Conservation (phyloP, 37 sponge, comb jelly and placozoan species). For the Ephydatia muelleri region DNA sequence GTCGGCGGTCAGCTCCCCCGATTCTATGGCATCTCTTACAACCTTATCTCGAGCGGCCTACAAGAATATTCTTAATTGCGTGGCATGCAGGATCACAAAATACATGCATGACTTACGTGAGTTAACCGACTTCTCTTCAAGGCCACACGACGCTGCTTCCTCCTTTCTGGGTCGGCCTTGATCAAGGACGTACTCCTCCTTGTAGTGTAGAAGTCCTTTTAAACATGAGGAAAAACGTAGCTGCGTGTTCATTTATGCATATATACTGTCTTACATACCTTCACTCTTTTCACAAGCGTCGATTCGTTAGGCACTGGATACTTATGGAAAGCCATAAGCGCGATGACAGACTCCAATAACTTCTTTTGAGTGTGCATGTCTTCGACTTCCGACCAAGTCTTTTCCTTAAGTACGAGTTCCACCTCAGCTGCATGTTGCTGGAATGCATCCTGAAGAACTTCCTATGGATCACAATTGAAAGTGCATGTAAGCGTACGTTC, state of each 20-base stretch:
- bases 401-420: background rate
- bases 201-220: constrained; percentile 1
- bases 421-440: no score
- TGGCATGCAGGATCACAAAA: background rate
- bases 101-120: background rate
- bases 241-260: background rate
- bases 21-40: constrained; percentile 1
- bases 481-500: constrained; percentile 1
- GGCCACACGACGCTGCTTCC: constrained; percentile 1
- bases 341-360: background rate
- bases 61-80: background rate
- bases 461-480: background rate
- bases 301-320: background rate
- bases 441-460: no score
- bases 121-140: background rate
- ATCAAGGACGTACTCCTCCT: background rate
- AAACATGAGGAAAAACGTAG: background rate
- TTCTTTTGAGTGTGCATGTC: background rate
- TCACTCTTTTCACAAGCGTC: background rate
- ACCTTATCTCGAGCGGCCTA: background rate
- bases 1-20: background rate
- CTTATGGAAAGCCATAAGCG: background rate
- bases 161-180: constrained; percentile 1
- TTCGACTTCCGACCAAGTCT: background rate
- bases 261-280: background rate